Conservation (phyloP, 2,113 vertebrate species). For the Neopipo cinnamomea region DNA sequence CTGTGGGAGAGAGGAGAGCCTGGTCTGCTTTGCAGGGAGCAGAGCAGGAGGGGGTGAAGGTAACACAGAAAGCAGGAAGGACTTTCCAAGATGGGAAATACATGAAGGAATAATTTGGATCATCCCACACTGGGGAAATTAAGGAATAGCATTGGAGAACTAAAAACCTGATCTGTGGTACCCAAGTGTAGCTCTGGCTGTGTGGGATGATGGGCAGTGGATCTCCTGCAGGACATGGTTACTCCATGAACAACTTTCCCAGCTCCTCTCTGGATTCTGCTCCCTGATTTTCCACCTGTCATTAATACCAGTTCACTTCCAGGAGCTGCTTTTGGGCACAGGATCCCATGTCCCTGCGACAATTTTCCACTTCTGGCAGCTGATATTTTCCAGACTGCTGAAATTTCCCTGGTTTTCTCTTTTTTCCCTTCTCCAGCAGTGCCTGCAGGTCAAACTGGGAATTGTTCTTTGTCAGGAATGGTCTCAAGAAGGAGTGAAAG, state of each 20-base stretch:
- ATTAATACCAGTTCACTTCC: not conserved
- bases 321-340: not conserved
- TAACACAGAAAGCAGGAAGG: not conserved
- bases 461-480: not conserved
- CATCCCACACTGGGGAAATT: no score
- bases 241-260: not conserved
- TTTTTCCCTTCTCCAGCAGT: not conserved
- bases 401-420: not conserved
- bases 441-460: not conserved
- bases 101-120: not conserved
- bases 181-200: not conserved
- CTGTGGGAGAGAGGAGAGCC: not conserved
- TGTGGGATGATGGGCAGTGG: not conserved
- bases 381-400: not conserved
- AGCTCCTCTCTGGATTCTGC: fast-evolving
- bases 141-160: not conserved
- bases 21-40: not conserved
- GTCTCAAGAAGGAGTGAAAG: not conserved
- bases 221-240: not conserved
- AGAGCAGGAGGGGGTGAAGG: not conserved
- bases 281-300: not conserved
- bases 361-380: not conserved
- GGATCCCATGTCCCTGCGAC: no score
- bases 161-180: not conserved
- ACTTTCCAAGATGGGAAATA: not conserved